Conservation (phyloP, 2,113 vertebrate species). For the Scartelaos histophorus region DNA sequence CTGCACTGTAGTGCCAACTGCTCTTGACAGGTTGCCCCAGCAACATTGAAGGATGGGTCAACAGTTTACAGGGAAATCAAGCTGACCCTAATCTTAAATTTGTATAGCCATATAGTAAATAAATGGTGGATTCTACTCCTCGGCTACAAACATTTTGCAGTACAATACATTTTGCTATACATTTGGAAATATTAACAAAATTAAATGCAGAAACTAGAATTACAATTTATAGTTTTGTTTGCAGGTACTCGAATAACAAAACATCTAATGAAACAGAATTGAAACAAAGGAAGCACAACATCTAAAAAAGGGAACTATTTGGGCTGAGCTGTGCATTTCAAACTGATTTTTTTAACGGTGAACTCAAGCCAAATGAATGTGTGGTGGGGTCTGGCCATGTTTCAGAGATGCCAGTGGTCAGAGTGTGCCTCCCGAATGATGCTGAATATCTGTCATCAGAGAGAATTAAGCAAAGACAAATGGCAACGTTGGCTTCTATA, state of each 20-base stretch:
- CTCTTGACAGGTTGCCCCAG: no score
- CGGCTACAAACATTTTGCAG: no score
- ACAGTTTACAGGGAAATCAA: no score
- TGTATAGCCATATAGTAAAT: no score
- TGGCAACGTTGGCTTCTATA: constrained; percentile 45
- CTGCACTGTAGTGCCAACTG: no score
- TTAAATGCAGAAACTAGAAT: no score
- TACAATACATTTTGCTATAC: no score
- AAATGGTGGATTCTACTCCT: no score
- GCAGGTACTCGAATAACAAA: not conserved
- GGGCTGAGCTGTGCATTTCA: not conserved
- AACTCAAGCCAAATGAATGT: constrained; percentile 1
- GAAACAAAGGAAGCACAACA: not conserved
- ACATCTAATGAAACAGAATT: not conserved
- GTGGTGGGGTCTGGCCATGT: constrained; percentile 5
- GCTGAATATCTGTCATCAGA: constrained; percentile 37
- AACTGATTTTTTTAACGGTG: not conserved
- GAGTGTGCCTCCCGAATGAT: constrained; percentile 25
- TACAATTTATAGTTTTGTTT: no score
- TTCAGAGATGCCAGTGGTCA: constrained; percentile 32
- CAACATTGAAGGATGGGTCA: no score
- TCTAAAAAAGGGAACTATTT: not conserved
- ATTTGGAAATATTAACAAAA: no score
- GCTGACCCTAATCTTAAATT: no score
- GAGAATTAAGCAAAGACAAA: constrained; percentile 41